Base-by-base conservation (phyloP, 2,113 vertebrate genomes). In the Aphelocoma coerulescens region DNA sequence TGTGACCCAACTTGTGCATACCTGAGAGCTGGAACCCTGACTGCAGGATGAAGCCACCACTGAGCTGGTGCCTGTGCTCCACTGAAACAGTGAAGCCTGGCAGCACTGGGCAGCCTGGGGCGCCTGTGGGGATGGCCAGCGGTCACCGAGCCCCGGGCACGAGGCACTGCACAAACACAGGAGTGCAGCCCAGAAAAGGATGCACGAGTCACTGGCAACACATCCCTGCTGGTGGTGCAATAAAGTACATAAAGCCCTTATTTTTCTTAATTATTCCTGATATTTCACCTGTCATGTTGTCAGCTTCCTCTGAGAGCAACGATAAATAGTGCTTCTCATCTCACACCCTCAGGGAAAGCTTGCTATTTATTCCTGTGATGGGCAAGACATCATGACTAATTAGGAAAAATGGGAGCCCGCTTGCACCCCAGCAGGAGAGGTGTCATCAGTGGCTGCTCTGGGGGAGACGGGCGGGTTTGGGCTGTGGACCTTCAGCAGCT, bases 231-330 rank as follows among this genome's bases (percentile, higher is more conserved):
- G 72, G 4, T 28, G 71, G 91, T 76, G 91, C 95, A 75, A 95
- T 66, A 96, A 94, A 96, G 89, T 88, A 95, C 84, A 93, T 22
- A 77, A 84, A 23, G 10, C 75, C 87, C 85, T 97, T 96, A 97
- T 98, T 98, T 97, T 98, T 98, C 98, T 98, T 98, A 98, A 98
- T 98, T 98, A 98, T 98, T 97, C 97, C 96, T 97, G 93, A 96
- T 95, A 84, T 96, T 97, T 97, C 96, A 96, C 97, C 96, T 95
- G 71, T 97, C 98, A 97, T 88, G 96, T 90, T 98, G 97, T 98
- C 98, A 97, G 95, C 97, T 98, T 96, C 97, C 96, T 97, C 97
- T 81, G 94, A 96, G 97, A 98, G 94, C 51, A n/a, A 97, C 95
- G 44, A 98, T 98, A 98, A 98, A 98, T 98, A 97, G 97, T 7